phyloP scores from a whole-genome alignment of 1,140 invertebrate genomes.

The Whitmania pigra region DNA sequence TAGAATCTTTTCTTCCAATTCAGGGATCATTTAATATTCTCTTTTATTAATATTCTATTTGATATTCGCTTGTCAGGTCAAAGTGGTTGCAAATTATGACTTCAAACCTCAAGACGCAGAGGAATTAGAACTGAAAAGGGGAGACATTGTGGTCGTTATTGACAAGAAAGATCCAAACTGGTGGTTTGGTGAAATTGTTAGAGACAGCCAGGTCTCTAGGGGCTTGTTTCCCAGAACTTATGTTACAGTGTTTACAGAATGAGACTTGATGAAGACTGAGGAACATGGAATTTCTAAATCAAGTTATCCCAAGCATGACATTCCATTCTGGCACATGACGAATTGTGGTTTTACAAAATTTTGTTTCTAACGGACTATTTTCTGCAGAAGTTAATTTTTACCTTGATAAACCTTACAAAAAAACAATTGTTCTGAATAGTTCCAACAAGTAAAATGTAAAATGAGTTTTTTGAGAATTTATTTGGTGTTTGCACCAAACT shows the following conservation, averaged over 20 bases:
- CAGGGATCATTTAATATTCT: not conserved
- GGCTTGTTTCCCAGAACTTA: slow-evolving; percentile 92
- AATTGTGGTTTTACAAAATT: too few species aligned
- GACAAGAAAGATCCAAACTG: slow-evolving; percentile 87
- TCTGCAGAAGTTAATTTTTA: too few species aligned
- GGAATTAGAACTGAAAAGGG: slow-evolving; percentile 85
- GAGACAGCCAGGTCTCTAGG: slow-evolving; percentile 48
- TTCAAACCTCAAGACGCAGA: slow-evolving; percentile 91
- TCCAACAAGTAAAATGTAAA: too few species aligned
- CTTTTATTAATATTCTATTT: not conserved
- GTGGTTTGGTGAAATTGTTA: slow-evolving; percentile 90
- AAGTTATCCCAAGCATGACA: too few species aligned
- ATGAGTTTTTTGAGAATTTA: too few species aligned
- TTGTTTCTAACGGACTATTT: too few species aligned
- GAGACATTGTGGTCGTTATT: slow-evolving; percentile 90
- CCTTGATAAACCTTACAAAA: too few species aligned
- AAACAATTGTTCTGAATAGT: too few species aligned
- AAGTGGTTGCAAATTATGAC: slow-evolving; percentile 88
- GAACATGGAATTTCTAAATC: too few species aligned
- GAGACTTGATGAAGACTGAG: not conserved
- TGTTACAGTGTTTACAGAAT: slow-evolving; percentile 44
- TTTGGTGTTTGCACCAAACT: too few species aligned
- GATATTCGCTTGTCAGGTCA: not conserved
- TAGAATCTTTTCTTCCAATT: not conserved
- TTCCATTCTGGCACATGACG: too few species aligned